Base-by-base conservation (phyloP, 2,888 invertebrate species). In the Trichogramma dendrolimi region DNA sequence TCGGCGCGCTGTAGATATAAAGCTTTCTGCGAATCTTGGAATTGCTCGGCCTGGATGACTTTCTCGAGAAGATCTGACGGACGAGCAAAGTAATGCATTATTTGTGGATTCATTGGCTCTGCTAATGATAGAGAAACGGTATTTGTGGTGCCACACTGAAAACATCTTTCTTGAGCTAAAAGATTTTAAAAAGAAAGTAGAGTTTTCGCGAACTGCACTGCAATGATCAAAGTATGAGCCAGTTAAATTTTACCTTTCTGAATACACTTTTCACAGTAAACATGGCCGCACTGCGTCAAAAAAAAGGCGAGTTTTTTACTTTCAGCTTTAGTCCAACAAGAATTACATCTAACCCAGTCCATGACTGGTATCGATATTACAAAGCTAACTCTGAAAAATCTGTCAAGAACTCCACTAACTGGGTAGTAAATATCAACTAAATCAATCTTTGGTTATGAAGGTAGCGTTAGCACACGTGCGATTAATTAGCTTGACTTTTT, bases 261-360 rank as follows among this genome's bases (percentile, higher is more conserved):
- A 39, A 64, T 38, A 38, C 64, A 64, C 10, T 56, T 54, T n/a
- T 50, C 42, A 11, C 64, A 64, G 41, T 57, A 64, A 10, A 64
- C 44, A 42, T 64, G 64, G 8, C 64, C 64, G 49, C 64, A 64
- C 40, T 64, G 64, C 40, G 64, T 64, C 39, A 64, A 56, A 40
- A 54, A 47, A 41, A 64, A 64, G 11, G 27, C 40, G 40, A 56
- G 27, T 38, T 53, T 38, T 41, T 61, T 59, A 2, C 8, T 38
- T 40, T 56, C 59, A 41, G 61, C 59, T 51, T 61, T 59, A 4
- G 54, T 6, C 59, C 59, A 61, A 43, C 64, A 64, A 14, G 44
- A 48, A 11, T 64, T 64, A 10, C 64, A 64, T 4, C 64, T 59
- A 56, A 64, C 54, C 64, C 64, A 64, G 14, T 64, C 64, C 10